Conservation (phyloP, 2,797 vertebrate species). For the Thalassophryne amazonica region DNA sequence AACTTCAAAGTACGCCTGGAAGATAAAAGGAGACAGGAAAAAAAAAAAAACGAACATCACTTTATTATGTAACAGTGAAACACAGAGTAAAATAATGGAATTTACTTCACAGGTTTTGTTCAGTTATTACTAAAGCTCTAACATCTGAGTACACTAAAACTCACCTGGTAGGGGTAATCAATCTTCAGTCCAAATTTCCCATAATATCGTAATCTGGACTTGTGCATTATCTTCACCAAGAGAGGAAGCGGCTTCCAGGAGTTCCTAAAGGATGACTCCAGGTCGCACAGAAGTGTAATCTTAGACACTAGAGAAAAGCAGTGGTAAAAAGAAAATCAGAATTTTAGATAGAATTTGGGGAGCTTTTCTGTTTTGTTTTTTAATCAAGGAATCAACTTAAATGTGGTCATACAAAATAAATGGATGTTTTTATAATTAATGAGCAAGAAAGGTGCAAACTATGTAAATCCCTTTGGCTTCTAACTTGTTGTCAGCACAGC, state of each 20-base stretch:
- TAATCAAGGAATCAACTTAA: too few species aligned
- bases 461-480: too few species aligned
- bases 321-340: background rate
- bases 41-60: background rate
- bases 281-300: conserved; percentile 75
- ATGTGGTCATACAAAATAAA: too few species aligned
- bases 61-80: background rate
- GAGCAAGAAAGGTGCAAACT: too few species aligned
- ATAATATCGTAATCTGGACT: conserved; percentile 88
- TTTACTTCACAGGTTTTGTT: background rate
- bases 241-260: conserved; percentile 74
- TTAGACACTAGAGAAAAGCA: conserved; percentile 75
- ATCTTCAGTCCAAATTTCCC: conserved; percentile 83
- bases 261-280: conserved; percentile 77
- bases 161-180: conserved; percentile 89
- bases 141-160: background rate
- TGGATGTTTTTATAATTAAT: too few species aligned
- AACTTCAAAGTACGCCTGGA: conserved; percentile 90
- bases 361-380: too few species aligned
- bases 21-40: conserved; percentile 1
- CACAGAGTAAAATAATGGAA: background rate
- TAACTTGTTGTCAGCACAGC: too few species aligned
- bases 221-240: conserved; percentile 88
- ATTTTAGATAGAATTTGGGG: background rate
- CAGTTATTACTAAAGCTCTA: background rate